These are phyloP conservation scores for Panulirus ornatus DNA, from an alignment of 1,140 invertebrate genomes.

Conservation along the genomic window DNA sequence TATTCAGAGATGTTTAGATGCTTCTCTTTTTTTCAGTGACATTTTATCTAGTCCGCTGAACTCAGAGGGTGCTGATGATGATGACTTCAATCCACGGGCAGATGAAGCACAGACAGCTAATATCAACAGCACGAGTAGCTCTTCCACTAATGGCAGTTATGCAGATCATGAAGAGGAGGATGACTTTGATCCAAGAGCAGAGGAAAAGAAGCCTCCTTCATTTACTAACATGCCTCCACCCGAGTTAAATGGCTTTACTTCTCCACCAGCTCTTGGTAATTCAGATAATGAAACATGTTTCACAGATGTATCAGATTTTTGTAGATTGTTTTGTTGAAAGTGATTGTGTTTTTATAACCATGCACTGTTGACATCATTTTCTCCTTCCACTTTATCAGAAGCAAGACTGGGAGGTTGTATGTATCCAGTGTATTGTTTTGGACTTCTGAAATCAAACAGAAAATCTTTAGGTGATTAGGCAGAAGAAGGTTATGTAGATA, in stretches of 20 bases:
- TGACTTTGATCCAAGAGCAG: conserved; percentile 81
- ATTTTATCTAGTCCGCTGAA: conserved; percentile 44
- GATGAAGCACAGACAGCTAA: conserved; percentile 43
- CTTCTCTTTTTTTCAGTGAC: conserved; percentile 35
- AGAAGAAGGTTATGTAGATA: too few relatives aligned
- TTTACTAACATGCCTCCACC: conserved; percentile 27
- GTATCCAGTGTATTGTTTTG: too few relatives aligned
- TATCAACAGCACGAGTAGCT: conserved; percentile 24
- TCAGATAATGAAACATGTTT: too few relatives aligned
- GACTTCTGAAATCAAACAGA: too few relatives aligned
- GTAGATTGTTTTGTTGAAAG: too few relatives aligned
- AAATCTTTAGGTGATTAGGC: too few relatives aligned
- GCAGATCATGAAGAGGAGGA: conserved; percentile 87
- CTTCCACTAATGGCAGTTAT: conserved; percentile 82
- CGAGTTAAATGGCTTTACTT: conserved; percentile 54
- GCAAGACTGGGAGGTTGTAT: too few relatives aligned
- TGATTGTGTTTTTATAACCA: too few relatives aligned
- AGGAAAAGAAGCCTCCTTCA: conserved; percentile 60
- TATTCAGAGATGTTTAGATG: too few relatives aligned
- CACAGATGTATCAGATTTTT: too few relatives aligned
- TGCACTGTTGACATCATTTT: too few relatives aligned
- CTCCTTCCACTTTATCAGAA: too few relatives aligned
- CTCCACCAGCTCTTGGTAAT: conserved; percentile 47
- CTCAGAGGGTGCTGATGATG: conserved; percentile 57
- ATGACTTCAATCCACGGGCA: conserved; percentile 74